Evolutionary conservation across 2,888 invertebrate genomes (phyloP).

Genomic region (Rhagium mordax): DNA sequence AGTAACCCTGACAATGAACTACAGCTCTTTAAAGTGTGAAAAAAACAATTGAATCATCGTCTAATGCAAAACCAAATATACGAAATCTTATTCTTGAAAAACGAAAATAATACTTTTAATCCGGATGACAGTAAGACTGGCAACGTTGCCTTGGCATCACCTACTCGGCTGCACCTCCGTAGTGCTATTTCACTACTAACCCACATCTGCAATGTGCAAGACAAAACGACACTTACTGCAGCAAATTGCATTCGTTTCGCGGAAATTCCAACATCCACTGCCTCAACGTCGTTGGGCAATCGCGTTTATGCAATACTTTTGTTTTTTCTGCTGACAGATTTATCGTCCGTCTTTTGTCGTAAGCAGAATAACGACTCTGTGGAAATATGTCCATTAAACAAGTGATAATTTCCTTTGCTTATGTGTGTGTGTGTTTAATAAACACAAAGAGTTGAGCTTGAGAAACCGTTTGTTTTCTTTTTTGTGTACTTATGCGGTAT

Average conservation of each 20-base stretch:
- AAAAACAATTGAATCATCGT: too few relatives aligned
- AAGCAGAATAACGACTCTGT: neutral
- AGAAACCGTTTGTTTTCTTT: neutral
- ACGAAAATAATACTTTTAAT: neutral
- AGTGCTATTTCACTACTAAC: slow-evolving; percentile 36
- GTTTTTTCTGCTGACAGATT: neutral
- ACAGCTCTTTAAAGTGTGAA: too few relatives aligned
- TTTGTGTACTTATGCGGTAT: neutral
- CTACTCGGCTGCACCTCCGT: slow-evolving; percentile 9
- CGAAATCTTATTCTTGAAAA: too few relatives aligned
- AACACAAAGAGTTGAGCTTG: slow-evolving; percentile 25
- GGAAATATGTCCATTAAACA: slow-evolving; percentile 27
- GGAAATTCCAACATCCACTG: slow-evolving; percentile 7
- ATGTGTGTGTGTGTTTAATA: slow-evolving; percentile 28
- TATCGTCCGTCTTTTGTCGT: slow-evolving; percentile 13
- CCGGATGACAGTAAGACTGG: neutral
- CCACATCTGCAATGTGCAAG: slow-evolving; percentile 30
- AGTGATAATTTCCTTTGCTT: slow-evolving; percentile 27
- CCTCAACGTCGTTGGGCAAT: neutral
- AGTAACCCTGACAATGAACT: too few relatives aligned
- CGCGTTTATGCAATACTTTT: neutral
- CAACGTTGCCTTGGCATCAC: slow-evolving; percentile 15
- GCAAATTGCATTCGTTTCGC: slow-evolving; percentile 21
- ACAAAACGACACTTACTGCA: slow-evolving; percentile 12
- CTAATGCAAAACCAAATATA: too few relatives aligned